Percentiles rank a stretch among this genome's conserved stretches.
Conservation (phyloP, 2,113 vertebrate species). For the Corythornis madagascariensis region DNA sequence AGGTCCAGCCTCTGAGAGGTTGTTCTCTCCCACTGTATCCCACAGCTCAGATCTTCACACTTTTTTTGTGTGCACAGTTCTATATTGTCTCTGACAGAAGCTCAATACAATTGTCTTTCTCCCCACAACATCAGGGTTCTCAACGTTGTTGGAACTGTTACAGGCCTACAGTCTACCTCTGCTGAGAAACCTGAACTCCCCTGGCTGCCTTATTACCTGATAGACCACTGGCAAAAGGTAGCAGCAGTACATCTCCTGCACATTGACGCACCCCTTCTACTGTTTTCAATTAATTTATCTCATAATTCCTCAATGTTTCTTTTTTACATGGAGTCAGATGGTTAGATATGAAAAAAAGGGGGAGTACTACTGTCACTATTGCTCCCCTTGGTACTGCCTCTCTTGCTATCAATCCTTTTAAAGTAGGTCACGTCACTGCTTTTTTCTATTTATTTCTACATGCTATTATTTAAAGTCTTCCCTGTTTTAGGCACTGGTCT, state of each 20-base stretch:
- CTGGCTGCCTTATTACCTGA: not conserved
- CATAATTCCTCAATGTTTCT: not conserved
- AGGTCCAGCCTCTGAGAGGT: not conserved
- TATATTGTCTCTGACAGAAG: conserved; percentile 26
- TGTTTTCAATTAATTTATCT: conserved; percentile 21
- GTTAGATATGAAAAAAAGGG: not conserved
- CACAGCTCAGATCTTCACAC: conserved; percentile 18
- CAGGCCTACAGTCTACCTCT: not conserved
- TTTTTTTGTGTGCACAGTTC: not conserved
- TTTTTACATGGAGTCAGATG: not conserved
- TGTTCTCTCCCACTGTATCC: conserved; percentile 45
- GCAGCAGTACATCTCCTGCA: not conserved
- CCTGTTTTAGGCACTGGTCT: not conserved
- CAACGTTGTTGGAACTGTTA: not conserved
- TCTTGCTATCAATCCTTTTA: not conserved
- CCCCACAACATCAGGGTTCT: not conserved
- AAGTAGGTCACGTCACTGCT: not conserved
- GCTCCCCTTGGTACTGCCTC: not conserved
- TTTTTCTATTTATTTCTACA: not conserved
- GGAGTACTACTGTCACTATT: not conserved
- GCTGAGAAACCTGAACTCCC: not conserved
- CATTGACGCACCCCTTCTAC: not conserved
- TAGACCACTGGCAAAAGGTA: not conserved
- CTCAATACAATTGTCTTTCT: conserved; percentile 53
- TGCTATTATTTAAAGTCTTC: not conserved